Conservation (phyloP, 2,888 invertebrate genomes). For the Amiota communis region DNA sequence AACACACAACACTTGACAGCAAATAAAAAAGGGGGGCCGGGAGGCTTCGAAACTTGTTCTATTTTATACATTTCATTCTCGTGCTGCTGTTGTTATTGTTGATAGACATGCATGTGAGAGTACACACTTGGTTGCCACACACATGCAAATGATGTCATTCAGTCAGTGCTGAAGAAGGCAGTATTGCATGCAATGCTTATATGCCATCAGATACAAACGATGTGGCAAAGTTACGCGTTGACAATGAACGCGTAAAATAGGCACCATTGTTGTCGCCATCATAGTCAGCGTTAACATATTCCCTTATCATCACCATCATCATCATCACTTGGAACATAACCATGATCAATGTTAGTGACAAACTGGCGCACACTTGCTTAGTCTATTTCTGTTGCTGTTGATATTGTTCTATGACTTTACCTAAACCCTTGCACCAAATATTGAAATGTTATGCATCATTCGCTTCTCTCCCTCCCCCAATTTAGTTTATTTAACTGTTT, state of each 20-base stretch:
- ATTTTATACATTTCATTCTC: too few species aligned
- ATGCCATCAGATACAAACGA: neutral
- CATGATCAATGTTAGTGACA: neutral
- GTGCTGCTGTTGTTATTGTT: too few species aligned
- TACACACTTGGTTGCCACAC: neutral
- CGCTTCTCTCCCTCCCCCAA: too few species aligned
- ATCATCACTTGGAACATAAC: neutral
- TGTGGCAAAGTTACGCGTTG: neutral
- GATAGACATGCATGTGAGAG: too few species aligned
- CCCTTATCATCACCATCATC: neutral
- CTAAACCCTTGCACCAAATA: neutral
- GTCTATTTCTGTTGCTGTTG: neutral
- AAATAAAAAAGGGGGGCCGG: too few species aligned
- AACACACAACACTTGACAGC: too few species aligned
- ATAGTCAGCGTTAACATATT: conserved; percentile 16
- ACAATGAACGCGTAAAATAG: conserved; percentile 4
- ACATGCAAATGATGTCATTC: conserved; percentile 28
- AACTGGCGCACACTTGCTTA: neutral
- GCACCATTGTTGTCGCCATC: conserved; percentile 25
- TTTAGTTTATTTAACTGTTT: neutral
- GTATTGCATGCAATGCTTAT: conserved; percentile 1
- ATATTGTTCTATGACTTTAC: too few species aligned
- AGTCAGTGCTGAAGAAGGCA: conserved; percentile 1
- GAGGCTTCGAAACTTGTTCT: too few species aligned
- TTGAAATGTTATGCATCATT: conserved; percentile 14